phyloP scores from a whole-genome alignment of 2,797 vertebrate species.

The Sphaeramia orbicularis region DNA sequence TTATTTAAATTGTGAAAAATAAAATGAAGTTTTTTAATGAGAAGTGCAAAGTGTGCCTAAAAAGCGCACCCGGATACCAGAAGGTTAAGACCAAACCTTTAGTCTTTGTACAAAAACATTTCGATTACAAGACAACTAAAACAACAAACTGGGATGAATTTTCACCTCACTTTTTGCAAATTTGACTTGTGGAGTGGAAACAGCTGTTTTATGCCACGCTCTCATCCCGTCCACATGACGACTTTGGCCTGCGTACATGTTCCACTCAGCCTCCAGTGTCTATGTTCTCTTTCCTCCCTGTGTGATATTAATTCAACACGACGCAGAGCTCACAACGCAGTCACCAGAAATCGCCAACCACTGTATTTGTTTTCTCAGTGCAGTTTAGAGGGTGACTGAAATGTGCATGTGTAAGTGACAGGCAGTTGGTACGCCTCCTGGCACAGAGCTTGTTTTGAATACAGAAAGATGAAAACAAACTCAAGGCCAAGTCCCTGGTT shows the following conservation, averaged over 20 bases:
- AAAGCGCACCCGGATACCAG: no score
- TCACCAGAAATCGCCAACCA: background rate
- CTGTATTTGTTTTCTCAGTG: background rate
- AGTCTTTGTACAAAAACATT: no score
- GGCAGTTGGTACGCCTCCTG: constrained; percentile 7
- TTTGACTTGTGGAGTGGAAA: background rate
- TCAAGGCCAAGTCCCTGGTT: constrained; percentile 10
- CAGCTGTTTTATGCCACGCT: constrained; percentile 1
- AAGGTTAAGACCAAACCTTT: no score
- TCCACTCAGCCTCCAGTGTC: background rate
- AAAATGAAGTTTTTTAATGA: no score
- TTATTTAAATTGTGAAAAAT: no score
- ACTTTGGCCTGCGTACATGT: background rate
- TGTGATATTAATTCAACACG: background rate
- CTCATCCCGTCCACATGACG: background rate
- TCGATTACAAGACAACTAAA: background rate
- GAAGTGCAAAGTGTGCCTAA: no score
- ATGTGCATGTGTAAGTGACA: constrained; percentile 12
- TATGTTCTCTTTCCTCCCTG: no score
- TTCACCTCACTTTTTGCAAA: constrained; percentile 1
- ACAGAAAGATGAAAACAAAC: constrained; percentile 25
- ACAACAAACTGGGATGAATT: background rate
- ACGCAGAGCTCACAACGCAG: background rate
- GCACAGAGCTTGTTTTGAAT: constrained; percentile 8
- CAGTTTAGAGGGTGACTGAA: constrained; percentile 9